A percentile compares a stretch with the other conserved stretches of the same genome.
phyloP scores from a whole-genome alignment of 2,113 vertebrate species.

The Hylia prasina region DNA sequence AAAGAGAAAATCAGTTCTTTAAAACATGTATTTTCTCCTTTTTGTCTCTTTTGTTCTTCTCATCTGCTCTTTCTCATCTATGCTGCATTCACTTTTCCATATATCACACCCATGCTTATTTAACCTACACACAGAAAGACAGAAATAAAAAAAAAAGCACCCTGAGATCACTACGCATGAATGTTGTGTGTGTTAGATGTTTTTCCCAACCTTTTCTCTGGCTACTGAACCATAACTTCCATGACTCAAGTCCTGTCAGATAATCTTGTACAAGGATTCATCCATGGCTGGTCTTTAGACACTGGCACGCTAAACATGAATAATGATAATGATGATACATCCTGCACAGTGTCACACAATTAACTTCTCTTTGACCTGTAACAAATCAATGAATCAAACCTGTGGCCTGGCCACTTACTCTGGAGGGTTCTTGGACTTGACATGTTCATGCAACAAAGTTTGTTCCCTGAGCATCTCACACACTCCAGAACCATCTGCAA shows the following conservation, averaged over 20 bases:
- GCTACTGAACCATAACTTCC: neutral
- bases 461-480: neutral
- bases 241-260: neutral
- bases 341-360: neutral
- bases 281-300: neutral
- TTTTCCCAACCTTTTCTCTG: neutral
- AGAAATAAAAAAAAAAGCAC: neutral
- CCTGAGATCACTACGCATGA: neutral
- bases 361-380: conserved; percentile 22
- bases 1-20: neutral
- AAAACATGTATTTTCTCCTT: neutral
- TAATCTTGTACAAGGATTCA: neutral
- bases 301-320: neutral
- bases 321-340: neutral
- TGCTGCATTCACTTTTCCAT: neutral
- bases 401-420: neutral
- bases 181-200: neutral
- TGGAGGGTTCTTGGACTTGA: neutral
- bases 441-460: neutral
- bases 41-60: neutral
- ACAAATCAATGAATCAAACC: neutral
- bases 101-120: neutral
- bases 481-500: neutral
- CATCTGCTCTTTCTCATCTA: neutral
- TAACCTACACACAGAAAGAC: neutral